Evolutionary conservation across 2,113 vertebrate species (phyloP).

Genomic region (Heteronetta atricapilla): DNA sequence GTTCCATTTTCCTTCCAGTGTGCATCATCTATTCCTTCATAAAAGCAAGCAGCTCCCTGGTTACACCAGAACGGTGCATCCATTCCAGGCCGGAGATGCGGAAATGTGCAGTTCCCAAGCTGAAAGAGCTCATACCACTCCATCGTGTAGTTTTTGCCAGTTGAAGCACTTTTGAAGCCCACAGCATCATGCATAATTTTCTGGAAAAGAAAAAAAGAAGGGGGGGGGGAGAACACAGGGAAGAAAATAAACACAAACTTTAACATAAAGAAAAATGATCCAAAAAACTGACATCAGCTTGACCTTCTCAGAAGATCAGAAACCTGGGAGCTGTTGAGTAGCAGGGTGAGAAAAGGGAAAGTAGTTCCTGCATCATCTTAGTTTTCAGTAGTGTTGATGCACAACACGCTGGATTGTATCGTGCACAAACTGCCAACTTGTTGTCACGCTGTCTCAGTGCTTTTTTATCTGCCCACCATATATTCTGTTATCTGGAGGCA

Average conservation of each 20-base stretch:
- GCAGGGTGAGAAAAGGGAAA: background rate
- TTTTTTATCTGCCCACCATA: background rate
- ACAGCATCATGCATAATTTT: conserved; percentile 98
- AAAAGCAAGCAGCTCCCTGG: conserved; percentile 98
- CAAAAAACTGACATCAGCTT: background rate
- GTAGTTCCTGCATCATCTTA: background rate
- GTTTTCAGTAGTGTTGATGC: background rate
- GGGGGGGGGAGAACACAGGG: no score
- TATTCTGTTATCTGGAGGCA: background rate
- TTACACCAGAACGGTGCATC: conserved; percentile 95
- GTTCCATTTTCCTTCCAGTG: conserved; percentile 97
- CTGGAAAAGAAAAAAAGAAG: conserved; percentile 66
- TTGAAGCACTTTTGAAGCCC: conserved; percentile 87
- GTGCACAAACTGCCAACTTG: background rate
- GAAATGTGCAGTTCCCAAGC: conserved; percentile 97
- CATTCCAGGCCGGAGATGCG: conserved; percentile 84
- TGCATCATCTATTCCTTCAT: conserved; percentile 89
- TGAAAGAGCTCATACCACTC: conserved; percentile 99
- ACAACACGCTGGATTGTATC: background rate
- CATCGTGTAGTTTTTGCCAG: conserved; percentile 89
- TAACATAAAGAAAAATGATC: background rate
- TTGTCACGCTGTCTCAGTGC: background rate
- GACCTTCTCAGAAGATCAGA: background rate
- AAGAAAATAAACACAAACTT: background rate
- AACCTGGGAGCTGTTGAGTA: background rate